Base-by-base conservation (phyloP, 2,797 vertebrate genomes). In the Hipposideros larvatus region DNA sequence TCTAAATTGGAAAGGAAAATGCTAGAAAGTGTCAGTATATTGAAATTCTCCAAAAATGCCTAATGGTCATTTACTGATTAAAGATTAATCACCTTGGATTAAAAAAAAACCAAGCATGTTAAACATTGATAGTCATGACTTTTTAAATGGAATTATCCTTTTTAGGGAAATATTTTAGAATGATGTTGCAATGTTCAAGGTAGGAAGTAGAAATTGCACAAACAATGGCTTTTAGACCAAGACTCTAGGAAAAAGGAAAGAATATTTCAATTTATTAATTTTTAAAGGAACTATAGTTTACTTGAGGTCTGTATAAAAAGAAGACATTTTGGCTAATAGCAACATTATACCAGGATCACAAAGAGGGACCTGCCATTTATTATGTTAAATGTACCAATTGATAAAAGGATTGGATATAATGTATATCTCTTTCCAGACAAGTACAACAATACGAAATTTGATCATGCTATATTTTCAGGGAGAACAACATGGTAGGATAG, bases 361-460 rank as follows among this genome's bases (percentile, higher is more conserved):
- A 77, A 74, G n/a, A 96, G 74, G 78, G 57, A 18, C 43, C 48
- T 92, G 53, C 79, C 84, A 95, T 97, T 97, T 93, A 94, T 97
- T 97, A 90, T 11, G 5, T 61, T 97, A 97, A 97, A 96, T 97
- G 7, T 80, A 41, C 77, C 97, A 98, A 68, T 10, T 97, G 84
- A 97, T 95, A 55, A 97, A 96, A 7, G n/a, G 43, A 98, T 94
- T 59, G 66, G 74, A 70, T 87, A 71, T 90, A 97, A 97, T 46
- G 5, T 34, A 89, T 83, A 96, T 96, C 77, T 87, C 57, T 98
- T 96, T 97, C 57, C 70, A 97, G 97, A 96, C 92, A 97, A 91
- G 66, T 98, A 94, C 96, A 90, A 97, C 2, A 1, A 97, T 96
- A 95, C 74, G 85, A 98, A 98, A 98, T 85, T 61, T 97, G 84